phyloP scores from a whole-genome alignment of 1,140 invertebrate genomes.

The Danaus melanippus region DNA sequence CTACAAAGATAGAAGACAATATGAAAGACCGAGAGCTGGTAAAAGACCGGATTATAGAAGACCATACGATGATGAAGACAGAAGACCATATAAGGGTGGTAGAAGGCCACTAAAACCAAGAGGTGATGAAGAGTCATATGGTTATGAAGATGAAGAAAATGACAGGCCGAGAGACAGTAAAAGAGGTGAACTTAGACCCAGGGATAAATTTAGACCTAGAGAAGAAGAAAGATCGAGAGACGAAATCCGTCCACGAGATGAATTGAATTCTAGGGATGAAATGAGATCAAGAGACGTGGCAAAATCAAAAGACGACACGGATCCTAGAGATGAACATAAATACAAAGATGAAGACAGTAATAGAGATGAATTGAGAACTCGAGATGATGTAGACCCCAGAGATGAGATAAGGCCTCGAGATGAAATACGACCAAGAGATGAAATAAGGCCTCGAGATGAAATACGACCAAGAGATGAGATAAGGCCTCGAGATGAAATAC shows the following conservation, averaged over 20 bases:
- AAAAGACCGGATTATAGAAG: conserved; percentile 37
- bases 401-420: conserved; percentile 32
- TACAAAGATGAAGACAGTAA: conserved; percentile 20
- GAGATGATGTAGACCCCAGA: conserved; percentile 32
- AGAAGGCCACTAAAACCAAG: conserved; percentile 40
- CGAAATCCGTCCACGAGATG: conserved; percentile 29
- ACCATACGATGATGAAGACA: conserved; percentile 52
- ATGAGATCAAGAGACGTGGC: conserved; percentile 24
- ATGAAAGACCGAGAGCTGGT: conserved; percentile 40
- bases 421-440: conserved; percentile 30
- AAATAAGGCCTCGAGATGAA: conserved; percentile 32
- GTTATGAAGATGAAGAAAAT: conserved; percentile 33
- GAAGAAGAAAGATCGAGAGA: conserved; percentile 35
- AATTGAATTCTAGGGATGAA: conserved; percentile 29
- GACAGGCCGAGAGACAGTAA: conserved; percentile 31
- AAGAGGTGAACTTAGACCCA: conserved; percentile 31
- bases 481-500: conserved; percentile 34
- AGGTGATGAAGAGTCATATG: conserved; percentile 41
- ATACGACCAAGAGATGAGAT: conserved; percentile 32
- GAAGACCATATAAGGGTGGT: conserved; percentile 45
- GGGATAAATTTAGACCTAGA: conserved; percentile 23
- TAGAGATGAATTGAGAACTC: conserved; percentile 24
- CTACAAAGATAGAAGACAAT: conserved; percentile 58
- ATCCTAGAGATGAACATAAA: conserved; percentile 25
- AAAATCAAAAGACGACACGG: conserved; percentile 12